Evolutionary conservation across 2,113 vertebrate genomes (phyloP).

Genomic region (Saguinus imperator): DNA sequence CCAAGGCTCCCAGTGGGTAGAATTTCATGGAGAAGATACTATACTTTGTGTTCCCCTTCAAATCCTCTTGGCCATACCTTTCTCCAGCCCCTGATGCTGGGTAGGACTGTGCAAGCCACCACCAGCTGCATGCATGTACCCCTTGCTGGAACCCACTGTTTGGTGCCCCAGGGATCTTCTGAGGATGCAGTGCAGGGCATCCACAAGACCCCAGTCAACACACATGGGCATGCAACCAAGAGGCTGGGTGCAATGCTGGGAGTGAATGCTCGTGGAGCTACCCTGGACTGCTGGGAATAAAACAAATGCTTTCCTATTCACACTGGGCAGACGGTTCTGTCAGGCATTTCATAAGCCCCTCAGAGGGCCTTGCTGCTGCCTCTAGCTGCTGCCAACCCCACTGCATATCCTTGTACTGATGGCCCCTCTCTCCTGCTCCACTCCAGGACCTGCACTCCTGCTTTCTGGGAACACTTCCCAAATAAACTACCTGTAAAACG

Average conservation of each 20-base stretch:
- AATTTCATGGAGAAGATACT: background rate
- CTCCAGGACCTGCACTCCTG: background rate
- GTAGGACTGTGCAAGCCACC: background rate
- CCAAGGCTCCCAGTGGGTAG: background rate
- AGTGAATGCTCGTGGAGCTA: background rate
- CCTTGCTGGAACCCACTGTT: background rate
- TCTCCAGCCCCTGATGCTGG: background rate
- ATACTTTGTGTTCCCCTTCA: background rate
- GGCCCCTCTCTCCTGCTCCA: background rate
- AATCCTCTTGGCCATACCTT: background rate
- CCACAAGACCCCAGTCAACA: background rate
- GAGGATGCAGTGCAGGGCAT: background rate
- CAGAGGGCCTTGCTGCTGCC: background rate
- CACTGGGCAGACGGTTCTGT: rapidly evolving
- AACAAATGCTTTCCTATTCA: background rate
- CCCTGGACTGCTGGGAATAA: background rate
- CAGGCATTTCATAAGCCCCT: background rate
- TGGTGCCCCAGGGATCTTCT: background rate
- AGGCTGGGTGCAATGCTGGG: no score
- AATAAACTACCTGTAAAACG: no score
- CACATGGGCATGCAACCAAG: rapidly evolving
- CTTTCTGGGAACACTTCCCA: background rate
- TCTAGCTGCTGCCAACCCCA: background rate
- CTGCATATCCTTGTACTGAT: no score
- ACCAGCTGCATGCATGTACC: rapidly evolving